phyloP scores from a whole-genome alignment of 1,140 invertebrate genomes.

The Drosophila erecta region DNA sequence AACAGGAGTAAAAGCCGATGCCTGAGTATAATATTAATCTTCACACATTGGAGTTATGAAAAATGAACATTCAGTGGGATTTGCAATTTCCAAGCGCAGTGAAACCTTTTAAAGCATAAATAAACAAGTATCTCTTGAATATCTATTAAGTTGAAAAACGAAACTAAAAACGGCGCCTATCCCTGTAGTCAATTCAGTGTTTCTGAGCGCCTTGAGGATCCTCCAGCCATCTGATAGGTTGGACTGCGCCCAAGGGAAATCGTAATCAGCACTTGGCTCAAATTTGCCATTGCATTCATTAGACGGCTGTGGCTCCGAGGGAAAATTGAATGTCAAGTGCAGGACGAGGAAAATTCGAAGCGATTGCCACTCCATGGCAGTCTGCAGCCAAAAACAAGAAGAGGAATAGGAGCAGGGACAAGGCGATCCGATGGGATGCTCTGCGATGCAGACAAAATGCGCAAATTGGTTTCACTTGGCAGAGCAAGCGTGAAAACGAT shows the following conservation, averaged over 20 bases:
- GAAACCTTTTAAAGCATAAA: no score
- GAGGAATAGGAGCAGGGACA: neutral
- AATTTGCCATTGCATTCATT: constrained; percentile 38
- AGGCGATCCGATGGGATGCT: constrained; percentile 27
- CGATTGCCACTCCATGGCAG: constrained; percentile 15
- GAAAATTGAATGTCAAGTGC: constrained; percentile 46
- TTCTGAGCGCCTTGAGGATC: neutral
- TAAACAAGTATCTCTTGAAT: no score
- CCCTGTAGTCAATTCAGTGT: constrained; percentile 15
- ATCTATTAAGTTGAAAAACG: no score
- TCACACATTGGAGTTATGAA: no score
- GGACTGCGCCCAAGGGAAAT: constrained; percentile 11
- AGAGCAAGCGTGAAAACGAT: constrained; percentile 70
- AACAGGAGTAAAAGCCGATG: no score
- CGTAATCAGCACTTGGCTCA: constrained; percentile 30
- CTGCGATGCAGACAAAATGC: constrained; percentile 55
- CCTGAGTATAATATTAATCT: no score
- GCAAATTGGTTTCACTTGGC: constrained; percentile 62
- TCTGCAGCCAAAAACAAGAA: constrained; percentile 17
- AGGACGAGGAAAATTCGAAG: constrained; percentile 10
- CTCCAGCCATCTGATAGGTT: neutral
- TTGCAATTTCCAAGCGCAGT: no score
- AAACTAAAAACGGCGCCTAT: neutral
- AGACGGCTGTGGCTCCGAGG: constrained; percentile 12
- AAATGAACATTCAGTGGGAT: no score